Evolutionary conservation across 2,888 invertebrate species (phyloP), one percentile per base, ranked within the genome.

Genomic region (Empis stercorea): DNA sequence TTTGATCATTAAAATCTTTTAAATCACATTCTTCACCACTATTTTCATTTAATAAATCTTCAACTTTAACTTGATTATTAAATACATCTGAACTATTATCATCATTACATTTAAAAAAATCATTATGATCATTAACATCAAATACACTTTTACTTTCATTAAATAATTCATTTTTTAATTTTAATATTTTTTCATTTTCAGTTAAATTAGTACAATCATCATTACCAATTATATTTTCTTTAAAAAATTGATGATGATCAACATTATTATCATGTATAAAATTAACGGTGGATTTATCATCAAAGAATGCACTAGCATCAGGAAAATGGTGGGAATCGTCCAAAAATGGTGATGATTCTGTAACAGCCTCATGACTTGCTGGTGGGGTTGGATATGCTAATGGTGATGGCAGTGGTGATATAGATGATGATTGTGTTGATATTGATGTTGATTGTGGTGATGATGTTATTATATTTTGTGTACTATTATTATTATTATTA

Each of bases 341-440:
- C 3, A 70, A 61, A 46, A 66, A 70, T 10, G 70, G 70, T 4
- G 70, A 69, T n/a, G 66, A 64, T 52, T 66, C 65, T 1, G 69
- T 61, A 23, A 67, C 61, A 17, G 86, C 86, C 70, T 87, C 88
- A 57, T 87, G 87, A 56, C 87, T 88, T 2, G 88, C 87, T 5
- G 89, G 88, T 17, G 89, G 89, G 10, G 89, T 89, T 3, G 89
- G 88, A 62, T 88, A 89, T 17, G 85, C 79, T 57, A 88, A 75
- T 0, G 81, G 81, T 27, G 80, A 80, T 53, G 80, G 78, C 50
- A 80, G 56, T 0, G 81, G 80, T 1, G 79, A 80, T 53, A 76
- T 73, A 13, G 72, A 73, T 45, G 72, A 76, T 53, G 38, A 52
- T 57, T 36, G 23, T 49, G 51, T 37, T 56, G 55, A 44, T 50